These are phyloP conservation scores for Cremastinae sp. DNA, from an alignment of 2,888 invertebrate genomes.

Conservation along the genomic window DNA sequence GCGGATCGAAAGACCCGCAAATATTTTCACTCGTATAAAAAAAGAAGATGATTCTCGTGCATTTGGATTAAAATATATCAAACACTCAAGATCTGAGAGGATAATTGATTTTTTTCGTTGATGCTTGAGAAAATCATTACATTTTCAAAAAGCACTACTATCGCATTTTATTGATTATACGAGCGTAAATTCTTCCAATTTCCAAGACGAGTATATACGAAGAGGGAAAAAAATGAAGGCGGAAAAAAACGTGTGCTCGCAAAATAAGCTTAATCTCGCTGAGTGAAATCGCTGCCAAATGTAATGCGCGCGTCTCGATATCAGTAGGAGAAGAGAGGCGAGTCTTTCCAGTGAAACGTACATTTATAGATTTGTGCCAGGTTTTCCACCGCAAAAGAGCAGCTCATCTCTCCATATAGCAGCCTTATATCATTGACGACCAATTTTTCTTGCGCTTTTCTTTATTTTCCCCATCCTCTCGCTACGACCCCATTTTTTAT, in stretches of 20 bases:
- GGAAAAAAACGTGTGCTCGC: no score
- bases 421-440: conserved; percentile 32
- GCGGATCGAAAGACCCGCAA: conserved; percentile 12
- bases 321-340: conserved; percentile 62
- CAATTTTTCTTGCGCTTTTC: conserved; percentile 27
- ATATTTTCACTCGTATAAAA: no score
- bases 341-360: conserved; percentile 15
- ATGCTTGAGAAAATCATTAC: no score
- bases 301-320: conserved; percentile 73
- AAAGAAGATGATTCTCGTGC: no score
- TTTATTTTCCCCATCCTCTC: conserved; percentile 4
- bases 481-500: conserved; percentile 8
- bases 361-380: conserved; percentile 4
- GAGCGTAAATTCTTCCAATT: conserved; percentile 17
- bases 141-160: no score
- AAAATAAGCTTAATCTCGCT: conserved; percentile 79
- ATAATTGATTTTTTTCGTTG: no score
- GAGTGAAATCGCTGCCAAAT: conserved; percentile 79
- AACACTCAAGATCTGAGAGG: no score
- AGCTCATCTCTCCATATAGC: conserved; percentile 20
- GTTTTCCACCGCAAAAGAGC: conserved; percentile 37
- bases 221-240: conserved; percentile 63
- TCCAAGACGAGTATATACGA: conserved; percentile 16
- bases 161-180: no score
- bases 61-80: no score